A percentile compares a stretch with the other conserved stretches of the same genome.
These are phyloP conservation scores for Galagoides demidoff DNA, from an alignment of 2,797 vertebrate species.

Conservation along the genomic window DNA sequence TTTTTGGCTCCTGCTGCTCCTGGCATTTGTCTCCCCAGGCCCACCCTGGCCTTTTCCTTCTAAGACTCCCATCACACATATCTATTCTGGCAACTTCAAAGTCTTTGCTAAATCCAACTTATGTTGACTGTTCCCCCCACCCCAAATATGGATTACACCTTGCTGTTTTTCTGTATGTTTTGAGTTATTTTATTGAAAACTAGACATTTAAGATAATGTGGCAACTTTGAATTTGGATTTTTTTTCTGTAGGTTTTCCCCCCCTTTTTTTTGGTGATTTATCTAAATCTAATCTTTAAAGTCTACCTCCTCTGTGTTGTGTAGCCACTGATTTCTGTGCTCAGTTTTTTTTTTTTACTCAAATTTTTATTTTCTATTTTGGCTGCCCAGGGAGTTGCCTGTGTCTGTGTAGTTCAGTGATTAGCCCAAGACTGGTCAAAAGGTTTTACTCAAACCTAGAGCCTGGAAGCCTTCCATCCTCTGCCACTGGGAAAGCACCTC, in stretches of 20 bases:
- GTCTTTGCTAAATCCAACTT: background rate
- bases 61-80: background rate
- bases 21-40: background rate
- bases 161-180: background rate
- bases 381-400: background rate
- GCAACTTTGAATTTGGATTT: background rate
- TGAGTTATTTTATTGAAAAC: background rate
- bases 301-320: background rate
- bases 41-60: background rate
- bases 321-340: background rate
- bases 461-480: background rate
- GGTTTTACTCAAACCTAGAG: background rate
- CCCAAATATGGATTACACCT: background rate
- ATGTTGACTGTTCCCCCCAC: background rate
- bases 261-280: background rate
- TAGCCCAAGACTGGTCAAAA: background rate
- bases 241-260: background rate
- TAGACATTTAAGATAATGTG: background rate
- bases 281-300: background rate
- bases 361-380: background rate
- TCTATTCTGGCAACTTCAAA: background rate
- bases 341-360: background rate
- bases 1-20: background rate
- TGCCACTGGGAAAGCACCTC: background rate
- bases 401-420: constrained; percentile 3